Conservation (phyloP, 2,113 vertebrate species). For the Rhadina sibilatrix region DNA sequence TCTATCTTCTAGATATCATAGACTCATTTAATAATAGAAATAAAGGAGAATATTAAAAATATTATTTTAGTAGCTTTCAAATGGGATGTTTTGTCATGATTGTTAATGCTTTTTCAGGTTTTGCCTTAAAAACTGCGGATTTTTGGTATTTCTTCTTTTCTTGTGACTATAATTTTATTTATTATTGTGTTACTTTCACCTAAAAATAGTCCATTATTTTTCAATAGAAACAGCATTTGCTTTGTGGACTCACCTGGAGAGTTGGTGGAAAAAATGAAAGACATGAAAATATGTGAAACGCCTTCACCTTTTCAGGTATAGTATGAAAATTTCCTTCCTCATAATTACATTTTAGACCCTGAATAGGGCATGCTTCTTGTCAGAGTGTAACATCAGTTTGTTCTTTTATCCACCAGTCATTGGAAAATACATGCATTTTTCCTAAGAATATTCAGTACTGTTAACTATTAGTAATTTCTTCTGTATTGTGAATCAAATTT, state of each 20-base stretch:
- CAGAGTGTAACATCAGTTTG: not conserved
- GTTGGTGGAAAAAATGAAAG: not conserved
- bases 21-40: not conserved
- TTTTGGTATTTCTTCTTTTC: not conserved
- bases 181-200: not conserved
- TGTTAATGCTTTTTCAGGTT: not conserved
- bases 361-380: not conserved
- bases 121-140: not conserved
- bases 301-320: slow-evolving; percentile 20
- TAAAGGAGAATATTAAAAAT: not conserved
- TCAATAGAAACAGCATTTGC: not conserved
- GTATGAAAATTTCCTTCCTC: not conserved
- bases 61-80: not conserved
- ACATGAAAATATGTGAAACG: not conserved
- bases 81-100: not conserved
- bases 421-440: not conserved
- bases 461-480: not conserved
- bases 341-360: not conserved
- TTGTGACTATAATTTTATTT: not conserved
- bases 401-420: not conserved
- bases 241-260: not conserved
- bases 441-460: not conserved
- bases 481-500: not conserved
- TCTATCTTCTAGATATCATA: not conserved
- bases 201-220: not conserved